Conservation (phyloP, 2,797 vertebrate species). For the Sebastiscus tertius region DNA sequence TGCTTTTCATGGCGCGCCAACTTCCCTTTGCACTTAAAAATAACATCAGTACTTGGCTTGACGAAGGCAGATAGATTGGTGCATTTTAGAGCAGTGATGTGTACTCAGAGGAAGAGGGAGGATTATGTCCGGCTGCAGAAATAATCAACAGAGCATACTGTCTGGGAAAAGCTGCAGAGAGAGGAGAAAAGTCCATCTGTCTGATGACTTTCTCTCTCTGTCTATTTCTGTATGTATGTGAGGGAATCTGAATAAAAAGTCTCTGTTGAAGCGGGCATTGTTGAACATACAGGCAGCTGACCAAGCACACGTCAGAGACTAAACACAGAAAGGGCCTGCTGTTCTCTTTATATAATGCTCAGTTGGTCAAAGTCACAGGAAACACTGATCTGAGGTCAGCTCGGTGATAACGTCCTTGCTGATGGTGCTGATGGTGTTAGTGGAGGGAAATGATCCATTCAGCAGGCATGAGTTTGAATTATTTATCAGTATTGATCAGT, state of each 20-base stretch:
- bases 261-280: slow-evolving; percentile 41
- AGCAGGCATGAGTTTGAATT: slow-evolving; percentile 9
- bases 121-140: slow-evolving; percentile 21
- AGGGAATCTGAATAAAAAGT: neutral
- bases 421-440: neutral
- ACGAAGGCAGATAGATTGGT: neutral
- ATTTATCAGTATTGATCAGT: slow-evolving; percentile 38
- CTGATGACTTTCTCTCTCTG: slow-evolving; percentile 2
- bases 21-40: neutral
- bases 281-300: slow-evolving; percentile 35
- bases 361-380: slow-evolving; percentile 27
- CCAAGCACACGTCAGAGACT: slow-evolving; percentile 15
- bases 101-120: neutral
- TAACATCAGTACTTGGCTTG: neutral
- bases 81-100: neutral
- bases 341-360: slow-evolving; percentile 40
- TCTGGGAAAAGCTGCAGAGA: neutral
- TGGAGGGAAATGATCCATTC: neutral
- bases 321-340: slow-evolving; percentile 43
- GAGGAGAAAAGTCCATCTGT: neutral
- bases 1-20: neutral
- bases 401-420: neutral
- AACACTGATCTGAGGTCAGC: slow-evolving; percentile 36
- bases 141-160: slow-evolving; percentile 8
- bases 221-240: neutral